Evolutionary conservation across 2,113 vertebrate species (phyloP).

Genomic region (Aspidoscelis tigris): DNA sequence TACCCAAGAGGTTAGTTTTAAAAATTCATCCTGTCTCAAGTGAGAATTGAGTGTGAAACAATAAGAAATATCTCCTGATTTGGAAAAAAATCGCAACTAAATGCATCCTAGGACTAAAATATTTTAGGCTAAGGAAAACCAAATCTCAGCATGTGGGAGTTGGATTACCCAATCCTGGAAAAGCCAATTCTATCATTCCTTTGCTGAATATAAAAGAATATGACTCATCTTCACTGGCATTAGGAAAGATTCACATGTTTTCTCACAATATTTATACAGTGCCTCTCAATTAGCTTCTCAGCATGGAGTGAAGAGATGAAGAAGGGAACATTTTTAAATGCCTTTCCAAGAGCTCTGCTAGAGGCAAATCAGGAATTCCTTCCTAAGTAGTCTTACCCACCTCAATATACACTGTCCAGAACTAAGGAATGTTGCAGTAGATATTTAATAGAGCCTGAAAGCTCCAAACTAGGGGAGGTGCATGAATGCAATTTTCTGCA

Average conservation of each 20-base stretch:
- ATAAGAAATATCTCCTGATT: not conserved
- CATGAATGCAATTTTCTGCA: too few relatives aligned
- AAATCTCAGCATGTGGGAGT: not conserved
- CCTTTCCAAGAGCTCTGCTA: conserved; percentile 37
- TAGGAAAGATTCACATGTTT: not conserved
- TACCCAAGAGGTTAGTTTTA: not conserved
- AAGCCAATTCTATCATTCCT: not conserved
- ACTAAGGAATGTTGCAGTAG: conserved; percentile 29
- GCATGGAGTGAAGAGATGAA: conserved; percentile 13
- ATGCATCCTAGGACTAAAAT: not conserved
- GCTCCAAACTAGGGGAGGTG: not conserved
- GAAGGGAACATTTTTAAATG: not conserved
- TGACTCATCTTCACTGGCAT: conserved; percentile 21
- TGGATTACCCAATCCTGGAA: not conserved
- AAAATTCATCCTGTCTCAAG: not conserved
- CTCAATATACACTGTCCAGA: conserved; percentile 38
- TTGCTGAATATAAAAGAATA: not conserved
- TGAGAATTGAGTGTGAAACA: not conserved
- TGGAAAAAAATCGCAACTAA: not conserved
- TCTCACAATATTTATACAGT: conserved; percentile 20
- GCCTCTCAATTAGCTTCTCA: conserved; percentile 45
- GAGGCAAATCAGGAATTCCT: not conserved
- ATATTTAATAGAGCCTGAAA: not conserved
- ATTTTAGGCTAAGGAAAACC: not conserved
- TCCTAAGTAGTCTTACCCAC: not conserved